Evolutionary conservation across 2,888 invertebrate genomes (phyloP), one percentile per base, ranked within the genome.

Genomic region (Folsomia manolachei): DNA sequence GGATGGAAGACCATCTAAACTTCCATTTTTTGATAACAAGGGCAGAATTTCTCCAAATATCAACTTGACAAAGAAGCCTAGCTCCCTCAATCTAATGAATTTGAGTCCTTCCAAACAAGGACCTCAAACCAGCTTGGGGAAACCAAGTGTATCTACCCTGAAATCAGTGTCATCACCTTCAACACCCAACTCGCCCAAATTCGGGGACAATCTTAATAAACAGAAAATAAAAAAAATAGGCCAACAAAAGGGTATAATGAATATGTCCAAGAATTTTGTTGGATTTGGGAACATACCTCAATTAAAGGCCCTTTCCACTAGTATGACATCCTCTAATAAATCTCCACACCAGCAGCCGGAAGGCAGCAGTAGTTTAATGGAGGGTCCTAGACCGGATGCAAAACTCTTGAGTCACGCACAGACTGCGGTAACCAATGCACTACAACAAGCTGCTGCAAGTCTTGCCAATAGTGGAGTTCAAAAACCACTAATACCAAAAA

Each of bases 91-190:
- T 26, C 39, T 27, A 56, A 61, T 1, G 24, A 60, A 18, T 26
- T 26, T 14, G 27, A 67, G 51, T 39, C 52, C 24, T 21, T n/a
- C 25, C 11, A 51, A 18, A 18, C 60, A n/a, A 39, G 51, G n/a
- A 14, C 51, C 21, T 2, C 14, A 23, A 0, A 60, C 21, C n/a
- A 74, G 62, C 24, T 56, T 39, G 56, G 80, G 80, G 0, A 80
- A 80, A 68, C 80, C 80, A 39, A 78, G 78, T 70, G 78, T 80
- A 11, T 79, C 80, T 2, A 78, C 80, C 0, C 70, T 78, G 53
- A 80, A 80, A 70, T 78, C 79, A 1, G 80, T 79, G 14, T 78
- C 80, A 1, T 72, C 76, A 1, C 71, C 77, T 21, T 70, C 66
- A 52, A 24, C 21, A 11, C 14, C 23, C 21, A 56, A 60, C 7